Evolutionary conservation across 2,888 invertebrate genomes (phyloP).

Genomic region (Mantis religiosa): DNA sequence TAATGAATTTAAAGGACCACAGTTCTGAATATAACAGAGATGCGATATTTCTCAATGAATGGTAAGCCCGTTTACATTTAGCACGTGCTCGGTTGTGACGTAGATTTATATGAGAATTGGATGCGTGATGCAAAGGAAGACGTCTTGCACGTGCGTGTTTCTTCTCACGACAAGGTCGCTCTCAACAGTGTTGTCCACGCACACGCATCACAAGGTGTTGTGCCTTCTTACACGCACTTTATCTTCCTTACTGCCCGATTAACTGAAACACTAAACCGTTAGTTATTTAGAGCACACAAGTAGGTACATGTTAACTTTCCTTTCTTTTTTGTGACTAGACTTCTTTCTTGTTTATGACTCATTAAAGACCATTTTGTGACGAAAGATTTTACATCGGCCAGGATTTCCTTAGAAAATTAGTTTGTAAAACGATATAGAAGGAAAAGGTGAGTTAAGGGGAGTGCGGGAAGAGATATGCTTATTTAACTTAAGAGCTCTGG

Average conservation of each 20-base stretch:
- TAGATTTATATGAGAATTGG: background rate
- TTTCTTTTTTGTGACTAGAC: no score
- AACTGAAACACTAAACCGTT: background rate
- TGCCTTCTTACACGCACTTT: background rate
- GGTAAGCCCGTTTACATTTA: background rate
- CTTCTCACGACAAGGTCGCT: constrained; percentile 2
- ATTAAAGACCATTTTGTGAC: no score
- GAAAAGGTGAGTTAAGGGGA: no score
- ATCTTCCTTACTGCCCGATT: background rate
- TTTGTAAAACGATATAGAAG: no score
- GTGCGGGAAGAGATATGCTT: no score
- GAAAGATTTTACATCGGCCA: no score
- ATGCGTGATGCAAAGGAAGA: background rate
- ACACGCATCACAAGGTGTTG: background rate
- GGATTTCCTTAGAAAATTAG: no score
- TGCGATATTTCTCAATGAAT: no score
- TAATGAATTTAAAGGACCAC: no score
- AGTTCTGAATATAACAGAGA: no score
- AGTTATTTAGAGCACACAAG: background rate
- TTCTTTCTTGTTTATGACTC: no score
- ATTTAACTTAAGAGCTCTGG: no score
- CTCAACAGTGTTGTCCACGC: background rate
- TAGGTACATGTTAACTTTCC: background rate
- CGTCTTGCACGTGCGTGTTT: background rate
- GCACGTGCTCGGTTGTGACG: background rate